Percentiles rank a stretch among this genome's conserved stretches.
Conservation (phyloP, 2,888 invertebrate genomes). For the Catocala sponsa region DNA sequence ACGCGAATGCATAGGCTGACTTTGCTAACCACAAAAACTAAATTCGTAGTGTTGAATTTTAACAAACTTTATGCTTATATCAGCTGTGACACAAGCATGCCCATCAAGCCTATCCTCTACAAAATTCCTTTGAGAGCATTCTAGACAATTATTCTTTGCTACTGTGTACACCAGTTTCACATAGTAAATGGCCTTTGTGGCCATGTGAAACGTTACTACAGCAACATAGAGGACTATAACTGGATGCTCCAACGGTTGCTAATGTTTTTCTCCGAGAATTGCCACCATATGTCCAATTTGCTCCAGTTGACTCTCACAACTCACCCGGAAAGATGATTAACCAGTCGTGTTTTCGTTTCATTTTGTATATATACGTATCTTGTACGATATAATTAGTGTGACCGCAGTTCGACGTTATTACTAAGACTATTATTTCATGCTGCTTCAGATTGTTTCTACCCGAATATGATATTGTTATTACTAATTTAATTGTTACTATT, state of each 20-base stretch:
- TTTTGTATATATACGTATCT: slow-evolving; percentile 25
- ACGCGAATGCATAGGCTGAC: too few relatives aligned
- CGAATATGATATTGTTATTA: slow-evolving; percentile 48
- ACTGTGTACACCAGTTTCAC: too few relatives aligned
- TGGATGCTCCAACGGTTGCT: neutral
- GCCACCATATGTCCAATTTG: slow-evolving; percentile 19
- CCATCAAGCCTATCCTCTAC: too few relatives aligned
- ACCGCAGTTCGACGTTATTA: slow-evolving; percentile 45
- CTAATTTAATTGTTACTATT: slow-evolving; percentile 51
- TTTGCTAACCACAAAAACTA: too few relatives aligned
- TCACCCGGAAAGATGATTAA: slow-evolving; percentile 19
- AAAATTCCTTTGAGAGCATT: too few relatives aligned
- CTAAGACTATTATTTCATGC: slow-evolving; percentile 55
- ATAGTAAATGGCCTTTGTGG: neutral
- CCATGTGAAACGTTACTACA: slow-evolving; percentile 4
- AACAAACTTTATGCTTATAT: too few relatives aligned
- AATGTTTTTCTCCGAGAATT: slow-evolving; percentile 19
- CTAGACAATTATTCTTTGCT: too few relatives aligned
- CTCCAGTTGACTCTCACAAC: slow-evolving; percentile 16
- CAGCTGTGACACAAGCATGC: too few relatives aligned
- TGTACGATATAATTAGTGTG: slow-evolving; percentile 20
- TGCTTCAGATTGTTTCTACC: slow-evolving; percentile 44
- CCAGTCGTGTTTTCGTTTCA: slow-evolving; percentile 46
- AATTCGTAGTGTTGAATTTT: too few relatives aligned
- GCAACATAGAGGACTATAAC: neutral